phyloP scores from a whole-genome alignment of 2,888 invertebrate genomes.

The Scaptomyza parva region DNA sequence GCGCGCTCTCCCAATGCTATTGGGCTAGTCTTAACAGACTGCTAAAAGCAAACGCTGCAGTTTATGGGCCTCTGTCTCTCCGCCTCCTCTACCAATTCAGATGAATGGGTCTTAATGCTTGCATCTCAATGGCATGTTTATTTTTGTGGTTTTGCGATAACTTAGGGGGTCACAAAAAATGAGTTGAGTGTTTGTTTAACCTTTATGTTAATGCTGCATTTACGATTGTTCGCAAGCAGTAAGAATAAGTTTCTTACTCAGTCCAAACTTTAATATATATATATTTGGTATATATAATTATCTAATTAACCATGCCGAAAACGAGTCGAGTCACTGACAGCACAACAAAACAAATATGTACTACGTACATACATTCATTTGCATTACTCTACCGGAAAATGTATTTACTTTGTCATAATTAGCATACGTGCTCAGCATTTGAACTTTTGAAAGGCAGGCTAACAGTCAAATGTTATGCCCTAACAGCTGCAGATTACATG shows the following conservation, averaged over 20 bases:
- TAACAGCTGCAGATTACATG: constrained; percentile 30
- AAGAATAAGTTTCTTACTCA: not conserved
- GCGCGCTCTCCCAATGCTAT: constrained; percentile 24
- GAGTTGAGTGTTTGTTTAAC: constrained; percentile 46
- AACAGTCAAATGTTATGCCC: constrained; percentile 42
- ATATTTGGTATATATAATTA: constrained; percentile 8
- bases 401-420: constrained; percentile 79
- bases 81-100: constrained; percentile 2
- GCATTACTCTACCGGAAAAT: constrained; percentile 77
- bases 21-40: constrained; percentile 63
- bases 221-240: constrained; percentile 19
- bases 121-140: constrained; percentile 38
- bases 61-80: constrained; percentile 44
- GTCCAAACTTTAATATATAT: not conserved
- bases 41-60: constrained; percentile 72
- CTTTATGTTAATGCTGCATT: constrained; percentile 47
- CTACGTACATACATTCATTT: constrained; percentile 57
- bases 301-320: constrained; percentile 14
- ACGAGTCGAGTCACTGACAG: constrained; percentile 16
- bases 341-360: constrained; percentile 53
- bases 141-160: constrained; percentile 42
- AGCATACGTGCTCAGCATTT: constrained; percentile 75
- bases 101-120: constrained; percentile 22
- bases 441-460: constrained; percentile 43
- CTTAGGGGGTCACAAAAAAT: constrained; percentile 47